Evolutionary conservation across 2,888 invertebrate genomes (phyloP).

Genomic region (Subacronicta megacephala): DNA sequence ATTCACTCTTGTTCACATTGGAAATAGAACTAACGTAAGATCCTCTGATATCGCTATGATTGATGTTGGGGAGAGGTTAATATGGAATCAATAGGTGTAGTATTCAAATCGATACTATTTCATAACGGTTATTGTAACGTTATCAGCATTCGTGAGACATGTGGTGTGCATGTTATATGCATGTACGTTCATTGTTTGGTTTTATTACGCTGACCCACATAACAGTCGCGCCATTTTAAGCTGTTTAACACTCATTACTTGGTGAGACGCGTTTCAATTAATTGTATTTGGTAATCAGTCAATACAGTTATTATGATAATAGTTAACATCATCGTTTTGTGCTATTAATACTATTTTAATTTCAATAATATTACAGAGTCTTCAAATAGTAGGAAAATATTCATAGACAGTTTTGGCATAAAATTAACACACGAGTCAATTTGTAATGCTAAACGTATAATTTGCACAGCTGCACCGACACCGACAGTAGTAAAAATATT

Average conservation of each 20-base stretch:
- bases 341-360: too few relatives aligned
- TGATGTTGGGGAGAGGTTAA: conserved; percentile 19
- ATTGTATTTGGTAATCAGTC: conserved; percentile 27
- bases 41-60: conserved; percentile 22
- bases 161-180: conserved; percentile 37
- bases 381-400: conserved; percentile 1
- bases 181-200: conserved; percentile 45
- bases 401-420: conserved; percentile 8
- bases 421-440: conserved; percentile 20
- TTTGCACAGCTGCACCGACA: conserved; percentile 76
- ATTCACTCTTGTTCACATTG: conserved; percentile 16
- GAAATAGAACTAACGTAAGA: conserved; percentile 24
- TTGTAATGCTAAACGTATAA: conserved; percentile 37
- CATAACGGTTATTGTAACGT: conserved; percentile 51
- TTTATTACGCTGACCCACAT: conserved; percentile 67
- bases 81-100: conserved; percentile 34
- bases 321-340: too few relatives aligned
- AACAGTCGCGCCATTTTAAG: conserved; percentile 60
- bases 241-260: conserved; percentile 54
- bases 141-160: conserved; percentile 52
- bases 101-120: conserved; percentile 37
- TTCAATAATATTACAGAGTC: too few relatives aligned
- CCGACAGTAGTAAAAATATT: conserved; percentile 72
- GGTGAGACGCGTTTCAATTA: conserved; percentile 38
- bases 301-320: conserved; percentile 16